phyloP scores from a whole-genome alignment of 2,113 vertebrate genomes.

The Steatornis caripensis region DNA sequence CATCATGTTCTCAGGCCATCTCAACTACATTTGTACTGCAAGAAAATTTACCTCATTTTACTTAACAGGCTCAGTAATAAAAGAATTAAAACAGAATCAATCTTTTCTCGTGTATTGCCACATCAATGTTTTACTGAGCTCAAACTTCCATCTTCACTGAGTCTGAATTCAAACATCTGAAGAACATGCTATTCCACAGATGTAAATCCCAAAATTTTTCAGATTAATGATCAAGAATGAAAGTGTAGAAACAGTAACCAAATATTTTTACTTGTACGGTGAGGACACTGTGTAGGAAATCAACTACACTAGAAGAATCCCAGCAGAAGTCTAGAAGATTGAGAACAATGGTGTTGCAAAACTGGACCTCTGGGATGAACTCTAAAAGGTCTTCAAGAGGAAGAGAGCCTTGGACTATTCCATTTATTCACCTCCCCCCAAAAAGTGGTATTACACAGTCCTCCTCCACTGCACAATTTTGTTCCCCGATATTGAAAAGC shows the following conservation, averaged over 20 bases:
- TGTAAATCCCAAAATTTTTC: neutral
- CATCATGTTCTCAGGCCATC: neutral
- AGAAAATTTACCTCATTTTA: neutral
- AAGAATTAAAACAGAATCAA: neutral
- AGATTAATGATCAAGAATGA: neutral
- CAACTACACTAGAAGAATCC: neutral
- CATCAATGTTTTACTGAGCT: neutral
- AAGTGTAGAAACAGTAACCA: neutral
- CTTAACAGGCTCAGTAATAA: neutral
- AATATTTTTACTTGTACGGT: neutral
- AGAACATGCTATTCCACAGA: neutral
- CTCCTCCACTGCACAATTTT: neutral
- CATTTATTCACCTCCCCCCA: neutral
- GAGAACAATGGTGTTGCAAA: neutral
- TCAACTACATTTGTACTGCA: neutral
- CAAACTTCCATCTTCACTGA: neutral
- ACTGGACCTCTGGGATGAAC: neutral
- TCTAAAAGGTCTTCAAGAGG: neutral
- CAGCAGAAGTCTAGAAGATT: neutral
- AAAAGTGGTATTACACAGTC: neutral
- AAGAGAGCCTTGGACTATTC: neutral
- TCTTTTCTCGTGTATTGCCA: neutral
- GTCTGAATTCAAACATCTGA: neutral
- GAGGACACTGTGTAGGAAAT: neutral
- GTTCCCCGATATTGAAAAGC: neutral